These are phyloP conservation scores for Petromus typicus DNA, from an alignment of 2,113 vertebrate genomes.

Conservation along the genomic window DNA sequence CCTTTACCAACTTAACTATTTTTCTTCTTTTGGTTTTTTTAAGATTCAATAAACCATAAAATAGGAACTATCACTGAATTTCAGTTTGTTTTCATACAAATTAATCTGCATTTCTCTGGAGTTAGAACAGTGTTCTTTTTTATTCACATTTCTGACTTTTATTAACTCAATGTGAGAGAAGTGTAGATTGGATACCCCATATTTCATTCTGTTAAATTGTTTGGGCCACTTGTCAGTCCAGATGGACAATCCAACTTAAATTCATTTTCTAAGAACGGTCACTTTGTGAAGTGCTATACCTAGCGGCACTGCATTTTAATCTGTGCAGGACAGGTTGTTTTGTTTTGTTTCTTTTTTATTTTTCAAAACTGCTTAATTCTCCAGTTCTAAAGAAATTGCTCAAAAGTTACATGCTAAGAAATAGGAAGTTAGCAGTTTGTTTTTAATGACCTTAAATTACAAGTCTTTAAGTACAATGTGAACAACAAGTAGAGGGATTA, in stretches of 20 bases:
- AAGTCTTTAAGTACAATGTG: not conserved
- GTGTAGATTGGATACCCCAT: not conserved
- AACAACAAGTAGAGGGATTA: not conserved
- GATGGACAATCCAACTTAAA: slow-evolving; percentile 34
- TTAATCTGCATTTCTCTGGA: slow-evolving; percentile 44
- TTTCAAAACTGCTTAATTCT: not conserved
- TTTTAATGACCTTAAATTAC: slow-evolving; percentile 46
- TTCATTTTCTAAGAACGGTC: slow-evolving; percentile 54
- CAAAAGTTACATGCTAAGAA: slow-evolving; percentile 30
- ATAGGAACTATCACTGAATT: slow-evolving; percentile 20
- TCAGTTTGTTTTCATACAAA: slow-evolving; percentile 59
- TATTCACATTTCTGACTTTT: slow-evolving; percentile 42
- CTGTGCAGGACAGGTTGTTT: not conserved
- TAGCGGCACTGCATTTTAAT: slow-evolving; percentile 36
- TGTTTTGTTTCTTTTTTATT: not conserved
- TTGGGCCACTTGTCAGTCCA: slow-evolving; percentile 52
- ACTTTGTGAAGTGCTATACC: slow-evolving; percentile 18
- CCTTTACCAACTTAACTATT: slow-evolving; percentile 42
- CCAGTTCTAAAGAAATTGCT: slow-evolving; percentile 39
- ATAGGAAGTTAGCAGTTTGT: slow-evolving; percentile 27
- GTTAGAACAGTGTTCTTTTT: slow-evolving; percentile 44
- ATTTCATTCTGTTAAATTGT: slow-evolving; percentile 50
- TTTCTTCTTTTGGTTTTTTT: not conserved
- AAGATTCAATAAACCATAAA: slow-evolving; percentile 62
- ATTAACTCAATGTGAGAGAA: slow-evolving; percentile 46